Conservation (phyloP, 2,888 invertebrate genomes). For the Phytoseiulus persimilis region DNA sequence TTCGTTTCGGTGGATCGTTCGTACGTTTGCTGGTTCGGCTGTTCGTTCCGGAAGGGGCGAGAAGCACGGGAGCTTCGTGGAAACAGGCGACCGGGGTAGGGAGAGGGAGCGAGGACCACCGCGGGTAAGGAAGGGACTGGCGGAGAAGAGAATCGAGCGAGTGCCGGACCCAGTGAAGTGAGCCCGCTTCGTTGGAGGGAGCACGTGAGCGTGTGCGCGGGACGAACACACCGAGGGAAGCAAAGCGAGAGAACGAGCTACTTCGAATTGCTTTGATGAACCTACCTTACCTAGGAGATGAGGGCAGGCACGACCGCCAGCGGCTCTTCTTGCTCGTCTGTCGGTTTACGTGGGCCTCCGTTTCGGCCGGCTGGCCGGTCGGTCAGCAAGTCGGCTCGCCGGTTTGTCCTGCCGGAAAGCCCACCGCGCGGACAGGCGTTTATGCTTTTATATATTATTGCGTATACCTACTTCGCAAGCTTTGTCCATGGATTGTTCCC, state of each 20-base stretch:
- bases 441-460: background rate
- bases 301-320: background rate
- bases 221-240: background rate
- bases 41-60: background rate
- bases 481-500: background rate
- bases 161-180: background rate
- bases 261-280: background rate
- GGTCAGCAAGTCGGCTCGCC: too few species aligned
- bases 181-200: background rate
- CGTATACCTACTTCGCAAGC: background rate
- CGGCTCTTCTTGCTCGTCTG: background rate
- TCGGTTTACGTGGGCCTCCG: background rate
- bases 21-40: background rate
- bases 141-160: background rate
- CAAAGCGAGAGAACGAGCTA: background rate
- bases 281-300: background rate
- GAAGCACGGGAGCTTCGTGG: background rate
- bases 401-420: too few species aligned
- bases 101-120: background rate
- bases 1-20: background rate
- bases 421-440: too few species aligned
- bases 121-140: background rate
- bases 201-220: background rate
- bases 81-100: background rate
- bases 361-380: background rate